These are phyloP conservation scores for Leptothorax acervorum DNA, from an alignment of 2,888 invertebrate genomes.

Conservation along the genomic window DNA sequence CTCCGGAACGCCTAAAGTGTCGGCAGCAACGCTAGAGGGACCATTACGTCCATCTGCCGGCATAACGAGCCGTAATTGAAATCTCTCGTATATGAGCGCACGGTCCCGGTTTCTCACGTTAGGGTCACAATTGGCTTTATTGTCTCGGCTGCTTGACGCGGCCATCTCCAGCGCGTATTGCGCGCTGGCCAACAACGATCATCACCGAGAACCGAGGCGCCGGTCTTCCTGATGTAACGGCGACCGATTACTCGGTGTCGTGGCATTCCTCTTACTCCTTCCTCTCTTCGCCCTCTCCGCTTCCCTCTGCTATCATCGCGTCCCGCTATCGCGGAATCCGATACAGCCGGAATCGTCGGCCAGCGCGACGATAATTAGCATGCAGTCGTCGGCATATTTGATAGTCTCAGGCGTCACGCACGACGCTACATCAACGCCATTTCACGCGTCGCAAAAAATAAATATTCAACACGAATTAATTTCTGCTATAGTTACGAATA, in stretches of 20 bases:
- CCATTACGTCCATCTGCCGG: conserved; percentile 84
- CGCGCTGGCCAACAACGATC: conserved; percentile 40
- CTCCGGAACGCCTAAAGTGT: conserved; percentile 73
- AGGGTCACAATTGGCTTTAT: conserved; percentile 82
- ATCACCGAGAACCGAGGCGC: conserved; percentile 63
- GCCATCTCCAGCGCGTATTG: conserved; percentile 46
- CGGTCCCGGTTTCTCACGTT: conserved; percentile 81
- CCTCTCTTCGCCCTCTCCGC: too few relatives aligned
- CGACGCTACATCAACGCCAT: not conserved
- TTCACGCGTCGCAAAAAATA: not conserved
- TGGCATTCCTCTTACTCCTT: conserved; percentile 40
- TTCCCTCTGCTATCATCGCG: conserved; percentile 48
- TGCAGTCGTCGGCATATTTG: not conserved
- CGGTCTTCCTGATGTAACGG: conserved; percentile 63
- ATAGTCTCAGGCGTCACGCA: conserved; percentile 21
- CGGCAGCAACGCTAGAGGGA: conserved; percentile 71
- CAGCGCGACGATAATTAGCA: conserved; percentile 16
- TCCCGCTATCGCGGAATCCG: conserved; percentile 68
- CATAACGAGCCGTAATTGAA: conserved; percentile 85
- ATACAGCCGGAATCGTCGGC: conserved; percentile 58
- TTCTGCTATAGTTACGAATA: not conserved
- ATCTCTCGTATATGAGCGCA: conserved; percentile 80
- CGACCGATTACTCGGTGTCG: conserved; percentile 59
- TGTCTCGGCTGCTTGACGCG: conserved; percentile 77
- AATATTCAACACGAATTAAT: not conserved